phyloP scores from a whole-genome alignment of 2,888 invertebrate species.

The Tachina fera region DNA sequence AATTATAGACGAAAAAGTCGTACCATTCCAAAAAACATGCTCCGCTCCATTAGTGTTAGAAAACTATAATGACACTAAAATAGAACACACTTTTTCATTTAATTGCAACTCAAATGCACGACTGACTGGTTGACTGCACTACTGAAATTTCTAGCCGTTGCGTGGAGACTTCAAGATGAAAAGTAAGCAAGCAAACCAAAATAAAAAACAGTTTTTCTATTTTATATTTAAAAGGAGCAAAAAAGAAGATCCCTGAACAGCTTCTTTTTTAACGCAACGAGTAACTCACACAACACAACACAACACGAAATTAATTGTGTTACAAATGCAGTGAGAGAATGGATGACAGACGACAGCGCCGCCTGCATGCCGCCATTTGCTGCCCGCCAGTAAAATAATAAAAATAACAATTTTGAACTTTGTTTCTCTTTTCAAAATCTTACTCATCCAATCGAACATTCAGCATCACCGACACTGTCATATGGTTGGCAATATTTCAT shows the following conservation, averaged over 20 bases:
- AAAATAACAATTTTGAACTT: slow-evolving; percentile 58
- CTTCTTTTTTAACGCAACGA: neutral
- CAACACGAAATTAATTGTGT: slow-evolving; percentile 62
- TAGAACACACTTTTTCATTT: slow-evolving; percentile 17
- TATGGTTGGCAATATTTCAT: slow-evolving; percentile 51
- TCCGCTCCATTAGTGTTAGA: too few species aligned
- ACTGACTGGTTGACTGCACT: slow-evolving; percentile 34
- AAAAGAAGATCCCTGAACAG: neutral
- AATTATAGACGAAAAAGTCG: too few species aligned
- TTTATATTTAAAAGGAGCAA: slow-evolving; percentile 20
- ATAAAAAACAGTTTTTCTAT: neutral
- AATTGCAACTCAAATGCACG: slow-evolving; percentile 40
- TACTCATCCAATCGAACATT: slow-evolving; percentile 8
- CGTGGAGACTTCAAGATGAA: neutral
- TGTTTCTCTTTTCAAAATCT: slow-evolving; percentile 19
- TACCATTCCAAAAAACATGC: too few species aligned
- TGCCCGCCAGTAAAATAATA: slow-evolving; percentile 32
- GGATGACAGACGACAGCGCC: slow-evolving; percentile 60
- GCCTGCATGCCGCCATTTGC: slow-evolving; percentile 64
- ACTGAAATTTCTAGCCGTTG: slow-evolving; percentile 10
- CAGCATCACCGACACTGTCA: slow-evolving; percentile 9
- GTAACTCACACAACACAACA: slow-evolving; percentile 28
- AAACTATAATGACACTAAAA: neutral
- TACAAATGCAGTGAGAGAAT: slow-evolving; percentile 45
- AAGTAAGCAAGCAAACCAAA: neutral